These are phyloP conservation scores for Scaptomyza caliginosa DNA, from an alignment of 2,888 invertebrate species.

Conservation along the genomic window DNA sequence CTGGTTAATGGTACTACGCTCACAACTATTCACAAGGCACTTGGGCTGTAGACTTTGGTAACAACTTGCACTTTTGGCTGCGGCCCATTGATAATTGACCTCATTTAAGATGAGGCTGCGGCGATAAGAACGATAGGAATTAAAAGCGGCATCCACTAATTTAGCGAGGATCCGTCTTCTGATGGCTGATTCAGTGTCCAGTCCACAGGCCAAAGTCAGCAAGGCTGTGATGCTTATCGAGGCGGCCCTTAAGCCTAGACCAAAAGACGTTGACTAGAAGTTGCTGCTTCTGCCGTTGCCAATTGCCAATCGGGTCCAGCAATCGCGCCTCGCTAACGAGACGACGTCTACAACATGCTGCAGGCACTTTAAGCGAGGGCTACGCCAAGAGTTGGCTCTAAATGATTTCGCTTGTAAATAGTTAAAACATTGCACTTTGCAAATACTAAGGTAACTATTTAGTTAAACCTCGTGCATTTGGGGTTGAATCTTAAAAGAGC, in stretches of 20 bases:
- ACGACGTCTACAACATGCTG: constrained; percentile 76
- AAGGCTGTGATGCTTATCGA: constrained; percentile 70
- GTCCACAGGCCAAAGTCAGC: constrained; percentile 17
- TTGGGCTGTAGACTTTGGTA: constrained; percentile 2
- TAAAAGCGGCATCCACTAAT: constrained; percentile 80
- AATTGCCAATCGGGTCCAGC: constrained; percentile 73
- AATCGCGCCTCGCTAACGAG: constrained; percentile 78
- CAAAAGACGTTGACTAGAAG: constrained; percentile 61
- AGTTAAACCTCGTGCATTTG: constrained; percentile 63
- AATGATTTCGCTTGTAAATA: constrained; percentile 21
- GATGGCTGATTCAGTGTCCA: constrained; percentile 1
- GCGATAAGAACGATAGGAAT: constrained; percentile 72
- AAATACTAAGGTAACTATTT: constrained; percentile 21
- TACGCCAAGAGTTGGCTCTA: constrained; percentile 8
- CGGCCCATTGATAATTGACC: constrained; percentile 74
- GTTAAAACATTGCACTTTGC: not conserved
- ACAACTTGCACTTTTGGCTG: constrained; percentile 77
- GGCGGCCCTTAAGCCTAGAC: constrained; percentile 78
- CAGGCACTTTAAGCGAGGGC: constrained; percentile 64
- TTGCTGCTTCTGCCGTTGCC: constrained; percentile 58
- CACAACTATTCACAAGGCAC: not conserved
- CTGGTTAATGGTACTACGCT: constrained; percentile 1
- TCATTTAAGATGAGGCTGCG: constrained; percentile 74
- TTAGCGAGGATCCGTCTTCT: constrained; percentile 53
- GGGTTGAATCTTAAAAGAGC: constrained; percentile 57